Base-by-base conservation (phyloP, 2,888 invertebrate genomes). In the Rhingia rostrata region DNA sequence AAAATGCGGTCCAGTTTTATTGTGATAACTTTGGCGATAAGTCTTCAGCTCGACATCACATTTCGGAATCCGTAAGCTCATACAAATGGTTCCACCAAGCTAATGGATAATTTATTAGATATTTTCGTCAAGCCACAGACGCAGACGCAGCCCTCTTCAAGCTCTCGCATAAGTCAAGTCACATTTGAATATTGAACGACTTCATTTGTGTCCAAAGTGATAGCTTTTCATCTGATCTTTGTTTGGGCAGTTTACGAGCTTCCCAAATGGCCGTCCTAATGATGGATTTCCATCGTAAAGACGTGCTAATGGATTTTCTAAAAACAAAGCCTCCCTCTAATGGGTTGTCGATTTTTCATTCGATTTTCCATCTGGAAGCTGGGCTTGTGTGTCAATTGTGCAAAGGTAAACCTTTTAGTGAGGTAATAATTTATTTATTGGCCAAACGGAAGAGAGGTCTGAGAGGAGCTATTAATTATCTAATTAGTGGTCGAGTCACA, bases 221-320 rank as follows among this genome's bases (percentile, higher is more conserved):
- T 14, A 43, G 35, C n/a, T 54, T 10, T 7, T 45, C 37, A 12
- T 7, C 12, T 3, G 22, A 22, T 22, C 5, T 58, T 69, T 35
- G 30, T 63, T 63, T 45, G 14, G 32, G 22, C 30, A 54, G 45
- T 73, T 73, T 51, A 73, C 54, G 54, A 63, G 2, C 12, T 32
- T 32, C 33, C 49, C 0, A 2, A 22, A 22, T 22, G 22, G 22
- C 22, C 43, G 7, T 14, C 33, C 49, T 30, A 63, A 81, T 75
- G 80, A 81, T 69, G 45, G 56, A 69, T 69, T 74, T 80, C 49
- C 56, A 74, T 81, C 80, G 75, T 49, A 54, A 43, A 74, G 30
- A 43, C n/a, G 47, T 51, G 41, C 75, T 81, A 81, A 81, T 81
- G 80, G 75, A 79, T 56, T 61, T 22, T 22, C 22, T 22, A 2